These are phyloP conservation scores for Penelope pileata DNA, from an alignment of 2,113 vertebrate species.

Conservation along the genomic window DNA sequence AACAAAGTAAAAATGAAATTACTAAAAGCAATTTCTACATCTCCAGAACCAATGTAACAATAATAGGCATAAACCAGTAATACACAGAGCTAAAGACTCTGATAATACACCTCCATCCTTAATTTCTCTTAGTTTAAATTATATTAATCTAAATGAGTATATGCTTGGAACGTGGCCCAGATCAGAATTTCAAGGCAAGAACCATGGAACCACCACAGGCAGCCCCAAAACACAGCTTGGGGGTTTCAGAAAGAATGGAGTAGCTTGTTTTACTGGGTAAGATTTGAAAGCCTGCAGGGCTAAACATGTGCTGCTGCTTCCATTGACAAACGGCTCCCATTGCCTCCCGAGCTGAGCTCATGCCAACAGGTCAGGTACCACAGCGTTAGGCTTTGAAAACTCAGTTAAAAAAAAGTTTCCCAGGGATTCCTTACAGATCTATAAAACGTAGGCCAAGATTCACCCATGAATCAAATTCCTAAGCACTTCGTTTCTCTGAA, in stretches of 20 bases:
- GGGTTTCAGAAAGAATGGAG: background rate
- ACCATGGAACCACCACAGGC: accelerated
- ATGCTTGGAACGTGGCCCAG: conserved; percentile 46
- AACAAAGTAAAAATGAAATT: conserved; percentile 14
- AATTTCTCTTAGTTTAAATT: conserved; percentile 35
- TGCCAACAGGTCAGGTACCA: background rate
- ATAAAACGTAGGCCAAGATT: conserved; percentile 20
- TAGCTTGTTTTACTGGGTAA: conserved; percentile 22
- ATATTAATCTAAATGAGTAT: conserved; percentile 2
- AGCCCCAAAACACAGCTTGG: background rate
- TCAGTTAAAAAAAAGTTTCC: background rate
- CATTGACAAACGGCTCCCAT: conserved; percentile 42
- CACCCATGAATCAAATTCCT: conserved; percentile 18
- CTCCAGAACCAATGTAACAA: conserved; percentile 23
- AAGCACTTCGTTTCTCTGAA: conserved; percentile 1
- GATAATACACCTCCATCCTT: conserved; percentile 20
- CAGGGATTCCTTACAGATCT: conserved; percentile 22
- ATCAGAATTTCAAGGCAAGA: conserved; percentile 15
- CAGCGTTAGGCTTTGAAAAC: conserved; percentile 18
- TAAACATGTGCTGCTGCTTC: background rate
- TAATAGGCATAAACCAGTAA: background rate
- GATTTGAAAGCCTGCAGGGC: conserved; percentile 4
- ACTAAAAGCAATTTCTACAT: conserved; percentile 11
- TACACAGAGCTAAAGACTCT: conserved; percentile 1
- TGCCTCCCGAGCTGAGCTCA: conserved; percentile 1